Conservation (phyloP, 2,113 vertebrate genomes). For the Tympanuchus pallidicinctus region DNA sequence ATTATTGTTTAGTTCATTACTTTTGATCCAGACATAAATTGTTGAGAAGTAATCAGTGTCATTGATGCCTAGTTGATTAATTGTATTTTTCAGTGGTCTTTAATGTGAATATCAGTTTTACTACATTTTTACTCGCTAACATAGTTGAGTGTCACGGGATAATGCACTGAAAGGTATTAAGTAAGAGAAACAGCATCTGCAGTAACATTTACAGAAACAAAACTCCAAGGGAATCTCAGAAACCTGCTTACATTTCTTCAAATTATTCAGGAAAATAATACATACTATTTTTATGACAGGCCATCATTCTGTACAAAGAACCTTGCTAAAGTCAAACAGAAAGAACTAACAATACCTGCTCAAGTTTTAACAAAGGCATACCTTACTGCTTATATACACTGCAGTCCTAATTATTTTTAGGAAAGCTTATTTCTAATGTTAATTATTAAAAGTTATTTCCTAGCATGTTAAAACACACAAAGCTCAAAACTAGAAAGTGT, state of each 20-base stretch:
- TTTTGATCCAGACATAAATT: slow-evolving; percentile 32
- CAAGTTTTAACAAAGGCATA: background rate
- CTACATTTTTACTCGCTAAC: slow-evolving; percentile 35
- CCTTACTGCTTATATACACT: background rate
- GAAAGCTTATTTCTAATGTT: background rate
- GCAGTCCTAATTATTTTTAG: no score
- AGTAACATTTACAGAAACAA: background rate
- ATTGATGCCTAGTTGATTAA: slow-evolving; percentile 25
- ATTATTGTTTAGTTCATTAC: slow-evolving; percentile 5
- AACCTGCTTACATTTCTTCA: background rate
- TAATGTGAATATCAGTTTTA: slow-evolving; percentile 13
- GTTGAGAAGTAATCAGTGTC: background rate
- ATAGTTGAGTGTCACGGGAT: background rate
- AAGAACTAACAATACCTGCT: background rate
- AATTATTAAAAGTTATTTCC: background rate
- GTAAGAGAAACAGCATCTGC: background rate
- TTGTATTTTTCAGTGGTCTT: background rate
- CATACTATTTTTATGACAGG: background rate
- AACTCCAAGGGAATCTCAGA: background rate
- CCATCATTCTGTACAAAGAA: background rate
- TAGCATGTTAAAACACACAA: background rate
- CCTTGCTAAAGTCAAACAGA: background rate
- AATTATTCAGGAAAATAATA: background rate
- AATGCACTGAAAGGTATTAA: background rate
- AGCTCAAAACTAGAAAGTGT: background rate